Base-by-base conservation (phyloP, 2,888 invertebrate genomes). In the Myathropa florea region DNA sequence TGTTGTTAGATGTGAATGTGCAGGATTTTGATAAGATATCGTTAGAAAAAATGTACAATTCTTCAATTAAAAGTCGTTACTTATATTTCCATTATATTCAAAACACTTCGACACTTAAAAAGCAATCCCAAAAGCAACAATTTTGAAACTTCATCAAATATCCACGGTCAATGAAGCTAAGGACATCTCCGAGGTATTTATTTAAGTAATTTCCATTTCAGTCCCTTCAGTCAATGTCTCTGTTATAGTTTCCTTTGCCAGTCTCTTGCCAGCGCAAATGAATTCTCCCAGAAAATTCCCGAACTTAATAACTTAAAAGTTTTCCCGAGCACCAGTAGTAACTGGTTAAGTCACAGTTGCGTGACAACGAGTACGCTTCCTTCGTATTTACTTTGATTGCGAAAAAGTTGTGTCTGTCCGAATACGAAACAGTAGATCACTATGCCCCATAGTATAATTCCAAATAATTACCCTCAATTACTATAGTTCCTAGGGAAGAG, bases 381-480 rank as follows among this genome's bases (percentile, higher is more conserved):
- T 57, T 76, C 21, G 55, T 46, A 76, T 59, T 76, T 39, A 30
- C 70, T 55, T 9, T 77, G 76, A 82, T 82, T 82, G 65, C 59
- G 76, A 65, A 55, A 67, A 76, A 71, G 57, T 77, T 75, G 3
- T 65, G 65, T 77, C 76, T 65, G 28, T 21, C 76, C 24, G 61
- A 68, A 57, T 21, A 9, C 53, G 59, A 21, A 26, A 36, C 33
- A 76, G 71, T 63, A 76, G 68, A 82, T 71, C 76, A 65, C n/a
- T 53, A 46, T 71, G 39, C 23, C 75, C 64, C 39, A 63, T 75
- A 75, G 46, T 70, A 75, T 75, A 77, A 82, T 76, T 82, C 53
- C 65, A 76, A 71, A 82, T 82, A 82, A 82, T 82, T 77, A 60
- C 82, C 70, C 59, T 59, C 75, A 76, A 82, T 82, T 76, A 77